Conservation (phyloP, 2,888 invertebrate genomes). For the Spicauda simplicius region DNA sequence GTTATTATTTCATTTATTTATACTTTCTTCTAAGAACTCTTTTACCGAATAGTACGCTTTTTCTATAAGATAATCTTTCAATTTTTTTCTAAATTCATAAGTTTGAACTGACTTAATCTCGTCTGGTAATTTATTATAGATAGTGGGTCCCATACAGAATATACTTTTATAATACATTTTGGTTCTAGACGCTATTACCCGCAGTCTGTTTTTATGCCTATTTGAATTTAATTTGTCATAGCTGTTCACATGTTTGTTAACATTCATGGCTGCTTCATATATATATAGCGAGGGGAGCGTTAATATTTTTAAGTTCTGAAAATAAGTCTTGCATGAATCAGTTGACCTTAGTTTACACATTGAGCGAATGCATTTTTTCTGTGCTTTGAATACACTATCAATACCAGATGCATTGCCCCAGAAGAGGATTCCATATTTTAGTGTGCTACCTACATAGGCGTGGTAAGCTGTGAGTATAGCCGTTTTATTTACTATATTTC, state of each 20-base stretch:
- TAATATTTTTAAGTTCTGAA: neutral
- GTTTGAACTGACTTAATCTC: neutral
- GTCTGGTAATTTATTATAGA: constrained; percentile 10
- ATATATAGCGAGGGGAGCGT: constrained; percentile 18
- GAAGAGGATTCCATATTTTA: constrained; percentile 12
- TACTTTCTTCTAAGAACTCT: neutral
- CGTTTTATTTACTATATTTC: neutral
- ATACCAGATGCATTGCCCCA: constrained; percentile 14
- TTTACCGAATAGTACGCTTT: neutral
- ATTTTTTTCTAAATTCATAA: neutral
- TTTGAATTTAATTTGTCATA: neutral
- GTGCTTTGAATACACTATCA: constrained; percentile 3
- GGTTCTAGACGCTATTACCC: neutral
- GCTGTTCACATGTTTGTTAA: neutral
- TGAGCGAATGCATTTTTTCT: constrained; percentile 17
- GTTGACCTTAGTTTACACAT: neutral
- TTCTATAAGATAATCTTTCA: constrained; percentile 5
- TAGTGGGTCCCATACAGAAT: constrained; percentile 4
- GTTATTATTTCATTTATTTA: too few species aligned
- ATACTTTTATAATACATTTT: neutral
- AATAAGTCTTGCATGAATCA: constrained; percentile 11
- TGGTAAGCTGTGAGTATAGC: constrained; percentile 13
- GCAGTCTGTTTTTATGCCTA: neutral
- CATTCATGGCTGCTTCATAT: constrained; percentile 3
- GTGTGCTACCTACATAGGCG: neutral